Percentiles rank a stretch among this genome's conserved stretches.
These are phyloP conservation scores for Jaculus jaculus DNA, from an alignment of 2,113 vertebrate species.

Conservation along the genomic window DNA sequence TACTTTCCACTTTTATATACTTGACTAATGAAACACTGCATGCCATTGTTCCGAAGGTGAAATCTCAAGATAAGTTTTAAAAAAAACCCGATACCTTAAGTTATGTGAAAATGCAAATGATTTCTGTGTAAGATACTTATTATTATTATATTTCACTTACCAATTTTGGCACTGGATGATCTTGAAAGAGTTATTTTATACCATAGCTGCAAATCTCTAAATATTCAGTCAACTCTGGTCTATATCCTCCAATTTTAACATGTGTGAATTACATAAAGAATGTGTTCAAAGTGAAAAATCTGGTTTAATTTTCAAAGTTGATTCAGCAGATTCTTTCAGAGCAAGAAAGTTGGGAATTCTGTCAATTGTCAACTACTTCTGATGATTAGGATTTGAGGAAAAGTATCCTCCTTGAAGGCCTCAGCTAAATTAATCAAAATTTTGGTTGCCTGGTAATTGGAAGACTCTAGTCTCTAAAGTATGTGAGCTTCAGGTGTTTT, in stretches of 20 bases:
- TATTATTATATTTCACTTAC: conserved; percentile 31
- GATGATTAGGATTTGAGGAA: background rate
- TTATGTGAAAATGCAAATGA: conserved; percentile 21
- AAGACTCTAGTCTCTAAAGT: conserved; percentile 10
- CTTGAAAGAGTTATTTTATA: background rate
- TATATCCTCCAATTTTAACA: background rate
- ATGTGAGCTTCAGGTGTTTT: background rate
- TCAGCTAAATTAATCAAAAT: background rate
- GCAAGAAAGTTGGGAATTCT: background rate
- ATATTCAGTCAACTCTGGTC: background rate
- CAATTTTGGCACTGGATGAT: background rate
- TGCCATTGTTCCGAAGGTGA: conserved; percentile 44
- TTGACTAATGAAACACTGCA: conserved; percentile 54
- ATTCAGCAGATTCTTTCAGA: background rate
- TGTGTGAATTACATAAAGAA: background rate
- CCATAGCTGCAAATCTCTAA: background rate
- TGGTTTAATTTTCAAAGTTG: background rate
- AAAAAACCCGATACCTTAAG: conserved; percentile 32
- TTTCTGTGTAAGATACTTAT: conserved; percentile 36
- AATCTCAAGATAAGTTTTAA: conserved; percentile 23
- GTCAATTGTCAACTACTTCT: background rate
- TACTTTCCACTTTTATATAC: background rate
- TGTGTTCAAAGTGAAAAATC: background rate
- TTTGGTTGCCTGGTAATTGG: background rate
- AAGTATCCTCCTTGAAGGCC: no score